phyloP scores from a whole-genome alignment of 2,888 invertebrate species.

The Aleiodes leptofemur region DNA sequence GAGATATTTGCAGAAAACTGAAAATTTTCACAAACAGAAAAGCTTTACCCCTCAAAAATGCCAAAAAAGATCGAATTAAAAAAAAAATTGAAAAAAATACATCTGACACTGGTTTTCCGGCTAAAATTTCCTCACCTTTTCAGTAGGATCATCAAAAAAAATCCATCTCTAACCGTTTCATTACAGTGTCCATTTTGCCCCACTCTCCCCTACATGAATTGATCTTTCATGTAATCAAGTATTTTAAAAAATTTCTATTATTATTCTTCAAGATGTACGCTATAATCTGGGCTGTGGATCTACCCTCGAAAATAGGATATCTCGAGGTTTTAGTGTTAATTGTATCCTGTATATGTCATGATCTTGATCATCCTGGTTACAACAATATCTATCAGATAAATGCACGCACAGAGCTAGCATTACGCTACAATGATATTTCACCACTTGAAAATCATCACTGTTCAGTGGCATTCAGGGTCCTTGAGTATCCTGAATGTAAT shows the following conservation, averaged over 20 bases:
- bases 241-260: slow-evolving; percentile 14
- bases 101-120: no score
- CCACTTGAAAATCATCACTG: slow-evolving; percentile 92
- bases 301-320: slow-evolving; percentile 83
- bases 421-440: slow-evolving; percentile 91
- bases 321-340: slow-evolving; percentile 86
- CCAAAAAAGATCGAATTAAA: no score
- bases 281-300: slow-evolving; percentile 84
- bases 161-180: no score
- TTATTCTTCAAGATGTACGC: slow-evolving; percentile 84
- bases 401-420: slow-evolving; percentile 87
- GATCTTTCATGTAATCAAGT: not conserved
- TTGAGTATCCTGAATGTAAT: slow-evolving; percentile 88
- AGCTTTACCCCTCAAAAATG: no score
- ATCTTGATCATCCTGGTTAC: slow-evolving; percentile 87
- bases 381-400: slow-evolving; percentile 90
- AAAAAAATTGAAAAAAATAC: no score
- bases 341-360: slow-evolving; percentile 88
- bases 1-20: no score
- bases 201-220: no score
- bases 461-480: slow-evolving; percentile 87
- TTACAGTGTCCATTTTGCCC: no score
- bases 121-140: no score
- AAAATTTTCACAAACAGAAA: no score
- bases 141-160: no score